These are phyloP conservation scores for Beroe forskalii DNA, from an alignment of 37 sponge, comb jelly and placozoan species.

Conservation along the genomic window DNA sequence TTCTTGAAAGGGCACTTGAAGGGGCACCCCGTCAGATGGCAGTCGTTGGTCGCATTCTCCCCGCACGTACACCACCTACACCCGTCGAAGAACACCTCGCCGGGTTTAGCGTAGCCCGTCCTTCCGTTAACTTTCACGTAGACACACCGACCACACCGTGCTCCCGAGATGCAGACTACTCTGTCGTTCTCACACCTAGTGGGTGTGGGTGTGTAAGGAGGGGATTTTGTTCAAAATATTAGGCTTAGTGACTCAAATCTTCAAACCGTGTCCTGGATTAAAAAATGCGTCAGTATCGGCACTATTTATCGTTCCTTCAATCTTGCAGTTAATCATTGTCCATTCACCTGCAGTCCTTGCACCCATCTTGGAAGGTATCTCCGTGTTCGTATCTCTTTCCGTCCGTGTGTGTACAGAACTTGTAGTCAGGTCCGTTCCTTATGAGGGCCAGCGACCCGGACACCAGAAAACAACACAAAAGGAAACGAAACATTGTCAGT, in stretches of 20 bases:
- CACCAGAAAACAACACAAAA: too few species aligned
- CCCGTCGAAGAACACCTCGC: constrained; percentile 47
- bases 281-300: too few species aligned
- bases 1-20: constrained; percentile 50
- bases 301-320: too few species aligned
- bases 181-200: constrained; percentile 23
- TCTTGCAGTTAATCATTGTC: too few species aligned
- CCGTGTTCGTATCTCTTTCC: constrained; percentile 5
- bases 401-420: background rate
- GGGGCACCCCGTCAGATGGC: constrained; percentile 28
- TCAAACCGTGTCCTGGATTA: too few species aligned
- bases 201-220: too few species aligned
- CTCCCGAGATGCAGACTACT: constrained; percentile 12
- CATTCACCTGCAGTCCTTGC: constrained; percentile 36
- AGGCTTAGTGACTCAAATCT: too few species aligned
- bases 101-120: background rate
- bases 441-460: background rate
- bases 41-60: background rate
- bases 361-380: constrained; percentile 26
- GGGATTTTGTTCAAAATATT: too few species aligned
- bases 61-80: constrained; percentile 65
- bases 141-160: constrained; percentile 49
- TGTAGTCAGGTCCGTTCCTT: background rate
- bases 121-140: constrained; percentile 35
- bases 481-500: background rate